A percentile compares a stretch with the other conserved stretches of the same genome.
These are phyloP conservation scores for Rhadina sibilatrix DNA, from an alignment of 2,113 vertebrate genomes.

Conservation along the genomic window DNA sequence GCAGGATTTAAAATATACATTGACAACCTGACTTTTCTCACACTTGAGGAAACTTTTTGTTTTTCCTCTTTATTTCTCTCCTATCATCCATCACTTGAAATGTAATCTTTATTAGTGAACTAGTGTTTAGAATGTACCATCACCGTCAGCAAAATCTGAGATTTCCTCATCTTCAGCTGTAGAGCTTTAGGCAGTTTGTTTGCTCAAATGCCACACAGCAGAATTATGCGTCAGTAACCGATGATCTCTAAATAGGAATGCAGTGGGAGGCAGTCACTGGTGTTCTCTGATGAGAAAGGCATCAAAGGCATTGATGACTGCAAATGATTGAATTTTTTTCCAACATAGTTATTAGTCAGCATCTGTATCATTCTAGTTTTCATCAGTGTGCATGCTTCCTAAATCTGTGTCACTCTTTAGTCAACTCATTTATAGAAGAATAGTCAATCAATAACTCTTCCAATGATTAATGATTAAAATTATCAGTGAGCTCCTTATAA, in stretches of 20 bases:
- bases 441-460: not conserved
- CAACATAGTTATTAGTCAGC: not conserved
- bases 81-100: not conserved
- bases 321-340: not conserved
- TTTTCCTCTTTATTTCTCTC: slow-evolving; percentile 10
- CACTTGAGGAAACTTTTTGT: not conserved
- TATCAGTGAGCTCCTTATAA: not conserved
- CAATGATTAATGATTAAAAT: not conserved
- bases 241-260: not conserved
- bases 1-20: not conserved
- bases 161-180: not conserved
- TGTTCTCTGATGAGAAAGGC: too few relatives aligned
- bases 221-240: not conserved
- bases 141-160: not conserved
- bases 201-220: not conserved
- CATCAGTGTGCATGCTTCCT: not conserved
- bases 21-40: not conserved
- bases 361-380: not conserved
- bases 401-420: not conserved
- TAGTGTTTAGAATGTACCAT: not conserved
- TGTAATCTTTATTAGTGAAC: slow-evolving; percentile 19
- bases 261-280: not conserved
- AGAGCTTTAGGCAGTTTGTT: not conserved
- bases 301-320: not conserved
- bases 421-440: not conserved